phyloP scores from a whole-genome alignment of 2,113 vertebrate genomes.

The Cathartes aura region DNA sequence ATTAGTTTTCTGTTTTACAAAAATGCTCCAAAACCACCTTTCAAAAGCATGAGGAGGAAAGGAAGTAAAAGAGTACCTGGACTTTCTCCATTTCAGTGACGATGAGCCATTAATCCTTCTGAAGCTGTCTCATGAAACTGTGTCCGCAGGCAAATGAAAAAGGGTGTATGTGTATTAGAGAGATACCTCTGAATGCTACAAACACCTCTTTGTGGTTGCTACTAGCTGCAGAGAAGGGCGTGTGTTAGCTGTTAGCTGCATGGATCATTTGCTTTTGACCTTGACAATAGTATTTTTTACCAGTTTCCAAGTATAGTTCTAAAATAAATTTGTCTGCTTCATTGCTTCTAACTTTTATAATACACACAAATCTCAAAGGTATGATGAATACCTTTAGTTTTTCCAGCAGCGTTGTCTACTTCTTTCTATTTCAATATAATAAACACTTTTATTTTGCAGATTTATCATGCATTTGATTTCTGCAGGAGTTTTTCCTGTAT shows the following conservation, averaged over 20 bases:
- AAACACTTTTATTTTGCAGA: not conserved
- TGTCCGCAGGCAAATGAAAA: not conserved
- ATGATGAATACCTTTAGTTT: not conserved
- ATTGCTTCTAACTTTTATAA: not conserved
- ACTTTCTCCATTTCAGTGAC: not conserved
- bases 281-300: not conserved
- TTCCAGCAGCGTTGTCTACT: not conserved
- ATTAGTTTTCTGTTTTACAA: not conserved
- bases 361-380: not conserved
- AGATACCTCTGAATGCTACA: not conserved
- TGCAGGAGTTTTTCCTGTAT: not conserved
- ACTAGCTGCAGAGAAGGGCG: not conserved
- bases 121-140: not conserved
- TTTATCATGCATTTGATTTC: not conserved
- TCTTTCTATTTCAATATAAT: not conserved
- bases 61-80: not conserved
- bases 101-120: not conserved
- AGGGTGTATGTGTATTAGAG: not conserved
- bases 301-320: not conserved
- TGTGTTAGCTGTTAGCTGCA: not conserved
- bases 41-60: not conserved
- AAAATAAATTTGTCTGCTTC: not conserved
- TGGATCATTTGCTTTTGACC: not conserved
- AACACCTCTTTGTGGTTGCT: not conserved
- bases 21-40: not conserved